A percentile compares a stretch with the other conserved stretches of the same genome.
Evolutionary conservation across 2,888 invertebrate genomes (phyloP).

Genomic region (Chironomus tentans): DNA sequence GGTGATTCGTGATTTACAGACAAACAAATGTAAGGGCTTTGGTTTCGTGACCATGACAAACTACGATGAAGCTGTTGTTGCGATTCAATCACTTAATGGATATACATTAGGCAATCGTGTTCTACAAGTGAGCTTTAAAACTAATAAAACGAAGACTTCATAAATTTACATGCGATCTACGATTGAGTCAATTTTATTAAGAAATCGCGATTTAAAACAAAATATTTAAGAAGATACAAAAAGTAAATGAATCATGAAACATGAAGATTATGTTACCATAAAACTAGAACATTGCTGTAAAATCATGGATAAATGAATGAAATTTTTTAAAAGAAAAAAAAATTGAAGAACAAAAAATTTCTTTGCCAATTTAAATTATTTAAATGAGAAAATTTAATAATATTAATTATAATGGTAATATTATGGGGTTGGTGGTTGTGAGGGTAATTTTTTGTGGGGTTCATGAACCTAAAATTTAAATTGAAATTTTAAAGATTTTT

Average conservation of each 20-base stretch:
- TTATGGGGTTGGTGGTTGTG: no score
- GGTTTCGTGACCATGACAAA: conserved; percentile 98
- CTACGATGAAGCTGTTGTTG: conserved; percentile 93
- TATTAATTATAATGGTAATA: no score
- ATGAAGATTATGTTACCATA: neutral
- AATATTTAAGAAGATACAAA: no score
- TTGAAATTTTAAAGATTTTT: no score
- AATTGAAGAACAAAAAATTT: no score
- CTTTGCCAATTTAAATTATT: no score
- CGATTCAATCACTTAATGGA: conserved; percentile 93
- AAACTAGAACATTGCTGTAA: no score
- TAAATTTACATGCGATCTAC: conserved; percentile 31
- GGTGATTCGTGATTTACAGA: conserved; percentile 88
- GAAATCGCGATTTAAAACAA: no score
- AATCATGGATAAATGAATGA: no score
- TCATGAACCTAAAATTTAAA: no score
- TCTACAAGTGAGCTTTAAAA: conserved; percentile 96
- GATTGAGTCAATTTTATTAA: neutral
- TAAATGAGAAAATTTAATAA: no score
- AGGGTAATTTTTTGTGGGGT: neutral
- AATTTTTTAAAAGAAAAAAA: neutral
- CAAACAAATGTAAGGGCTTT: conserved; percentile 97
- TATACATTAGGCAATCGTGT: conserved; percentile 92
- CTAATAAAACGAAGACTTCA: conserved; percentile 68
- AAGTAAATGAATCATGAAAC: no score